Percentiles rank a stretch among this genome's conserved stretches.
phyloP scores from a whole-genome alignment of 2,797 vertebrate genomes.

The Ispidina picta region DNA sequence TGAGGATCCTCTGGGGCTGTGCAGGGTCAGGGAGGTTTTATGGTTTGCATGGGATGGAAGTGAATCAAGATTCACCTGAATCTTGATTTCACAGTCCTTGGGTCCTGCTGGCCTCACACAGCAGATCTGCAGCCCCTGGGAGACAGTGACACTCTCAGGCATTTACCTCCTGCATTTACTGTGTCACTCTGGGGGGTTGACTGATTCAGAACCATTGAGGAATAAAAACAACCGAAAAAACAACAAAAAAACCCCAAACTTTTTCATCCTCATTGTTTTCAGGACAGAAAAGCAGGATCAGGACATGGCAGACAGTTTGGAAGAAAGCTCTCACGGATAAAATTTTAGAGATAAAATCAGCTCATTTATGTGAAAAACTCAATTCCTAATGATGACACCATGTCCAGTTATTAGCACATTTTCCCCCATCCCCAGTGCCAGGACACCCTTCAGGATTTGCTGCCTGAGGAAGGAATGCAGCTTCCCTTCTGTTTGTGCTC shows the following conservation, averaged over 20 bases:
- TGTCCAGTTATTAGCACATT: neutral
- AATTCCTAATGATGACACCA: neutral
- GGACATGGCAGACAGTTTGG: neutral
- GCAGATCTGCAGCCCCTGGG: neutral
- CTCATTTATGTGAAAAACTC: neutral
- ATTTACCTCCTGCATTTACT: neutral
- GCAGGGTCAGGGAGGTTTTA: neutral
- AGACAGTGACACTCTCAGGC: neutral
- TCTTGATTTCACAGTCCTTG: neutral
- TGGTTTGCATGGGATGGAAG: neutral
- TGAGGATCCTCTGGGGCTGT: neutral
- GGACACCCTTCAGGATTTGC: neutral
- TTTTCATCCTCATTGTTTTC: neutral
- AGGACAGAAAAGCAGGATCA: neutral
- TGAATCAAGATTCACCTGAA: no score
- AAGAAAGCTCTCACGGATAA: neutral
- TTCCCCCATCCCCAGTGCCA: neutral
- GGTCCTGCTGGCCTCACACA: neutral
- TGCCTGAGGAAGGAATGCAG: neutral
- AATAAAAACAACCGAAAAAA: neutral
- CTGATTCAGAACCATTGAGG: neutral
- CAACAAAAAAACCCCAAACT: neutral
- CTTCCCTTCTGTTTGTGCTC: neutral
- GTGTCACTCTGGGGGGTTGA: neutral
- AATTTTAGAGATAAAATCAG: neutral